phyloP scores from a whole-genome alignment of 2,888 invertebrate species.

The Crocallis elinguaria region DNA sequence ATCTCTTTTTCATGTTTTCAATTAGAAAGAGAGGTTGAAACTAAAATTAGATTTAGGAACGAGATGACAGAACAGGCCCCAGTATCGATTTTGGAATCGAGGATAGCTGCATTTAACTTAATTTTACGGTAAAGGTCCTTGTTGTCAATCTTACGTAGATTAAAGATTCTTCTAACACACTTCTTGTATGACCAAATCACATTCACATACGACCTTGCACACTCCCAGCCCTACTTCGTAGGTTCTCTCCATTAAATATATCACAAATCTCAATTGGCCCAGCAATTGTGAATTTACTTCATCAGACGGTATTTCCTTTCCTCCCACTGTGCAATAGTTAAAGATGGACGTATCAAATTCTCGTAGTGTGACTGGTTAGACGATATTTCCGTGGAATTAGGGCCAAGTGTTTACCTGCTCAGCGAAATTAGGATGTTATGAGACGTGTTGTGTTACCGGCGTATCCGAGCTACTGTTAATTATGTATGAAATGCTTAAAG shows the following conservation, averaged over 20 bases:
- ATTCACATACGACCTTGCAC: neutral
- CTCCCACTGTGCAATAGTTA: slow-evolving; percentile 55
- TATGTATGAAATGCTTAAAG: no score
- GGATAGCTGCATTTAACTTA: no score
- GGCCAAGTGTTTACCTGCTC: slow-evolving; percentile 13
- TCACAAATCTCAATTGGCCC: slow-evolving; percentile 29
- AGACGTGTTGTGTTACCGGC: slow-evolving; percentile 3
- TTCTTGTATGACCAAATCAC: neutral
- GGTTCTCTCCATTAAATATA: slow-evolving; percentile 26
- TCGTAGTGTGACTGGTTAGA: neutral
- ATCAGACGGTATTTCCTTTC: slow-evolving; percentile 72
- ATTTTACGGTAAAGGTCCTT: no score
- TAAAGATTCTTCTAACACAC: no score
- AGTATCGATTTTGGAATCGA: no score
- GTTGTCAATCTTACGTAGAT: no score
- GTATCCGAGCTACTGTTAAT: neutral
- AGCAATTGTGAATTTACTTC: slow-evolving; percentile 60
- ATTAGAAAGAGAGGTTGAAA: no score
- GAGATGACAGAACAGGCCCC: no score
- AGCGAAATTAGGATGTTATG: slow-evolving; percentile 12
- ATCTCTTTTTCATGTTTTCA: no score
- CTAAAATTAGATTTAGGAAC: no score
- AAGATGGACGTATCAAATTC: slow-evolving; percentile 25
- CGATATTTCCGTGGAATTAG: slow-evolving; percentile 21
- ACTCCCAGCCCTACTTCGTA: slow-evolving; percentile 5